A percentile compares a stretch with the other conserved stretches of the same genome.
These are phyloP conservation scores for Macropodus opercularis DNA, from an alignment of 2,797 vertebrate species.

Conservation along the genomic window DNA sequence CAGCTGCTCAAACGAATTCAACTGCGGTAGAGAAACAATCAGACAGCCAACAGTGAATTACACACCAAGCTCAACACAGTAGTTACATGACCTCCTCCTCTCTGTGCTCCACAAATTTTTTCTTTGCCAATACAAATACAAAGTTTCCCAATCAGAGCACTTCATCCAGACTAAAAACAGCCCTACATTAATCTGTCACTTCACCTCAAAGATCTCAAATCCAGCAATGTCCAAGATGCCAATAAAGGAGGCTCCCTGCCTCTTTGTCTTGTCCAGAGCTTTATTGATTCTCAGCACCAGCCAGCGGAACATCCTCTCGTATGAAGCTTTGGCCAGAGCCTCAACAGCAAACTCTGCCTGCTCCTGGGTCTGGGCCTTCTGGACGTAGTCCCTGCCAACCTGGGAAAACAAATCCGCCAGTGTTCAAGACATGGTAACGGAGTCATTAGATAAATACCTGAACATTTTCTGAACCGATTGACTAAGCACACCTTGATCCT, in stretches of 20 bases:
- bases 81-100: too few relatives aligned
- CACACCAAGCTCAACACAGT: too few relatives aligned
- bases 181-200: background rate
- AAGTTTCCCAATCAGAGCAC: background rate
- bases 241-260: constrained; percentile 97
- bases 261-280: constrained; percentile 96
- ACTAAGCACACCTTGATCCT: constrained; percentile 87
- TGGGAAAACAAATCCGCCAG: constrained; percentile 12
- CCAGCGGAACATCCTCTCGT: constrained; percentile 97
- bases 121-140: background rate
- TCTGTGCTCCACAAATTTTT: too few relatives aligned
- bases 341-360: constrained; percentile 97
- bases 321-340: constrained; percentile 96
- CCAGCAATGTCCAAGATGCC: constrained; percentile 98
- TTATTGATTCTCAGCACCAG: constrained; percentile 98
- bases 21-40: constrained; percentile 66
- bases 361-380: constrained; percentile 99
- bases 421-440: background rate
- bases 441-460: background rate
- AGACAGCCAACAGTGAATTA: background rate
- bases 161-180: too few relatives aligned
- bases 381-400: constrained; percentile 95
- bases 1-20: constrained; percentile 98
- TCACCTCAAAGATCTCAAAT: constrained; percentile 98
- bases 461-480: background rate